Percentiles rank a stretch among this genome's conserved stretches.
Conservation (phyloP, 2,113 vertebrate genomes). For the Lontra canadensis region DNA sequence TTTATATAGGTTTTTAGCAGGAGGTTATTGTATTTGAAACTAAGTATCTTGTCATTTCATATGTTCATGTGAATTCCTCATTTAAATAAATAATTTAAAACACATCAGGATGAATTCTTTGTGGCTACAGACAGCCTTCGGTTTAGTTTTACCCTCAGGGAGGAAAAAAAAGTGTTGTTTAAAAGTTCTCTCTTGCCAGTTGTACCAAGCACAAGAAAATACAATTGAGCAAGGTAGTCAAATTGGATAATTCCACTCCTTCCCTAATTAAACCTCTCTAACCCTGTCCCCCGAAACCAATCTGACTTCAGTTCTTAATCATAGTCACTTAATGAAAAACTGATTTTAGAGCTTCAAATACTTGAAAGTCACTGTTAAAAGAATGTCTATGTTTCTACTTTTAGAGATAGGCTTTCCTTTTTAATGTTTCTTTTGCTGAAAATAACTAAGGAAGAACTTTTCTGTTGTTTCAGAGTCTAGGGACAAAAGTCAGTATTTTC, state of each 20-base stretch:
- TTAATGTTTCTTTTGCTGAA: slow-evolving; percentile 25
- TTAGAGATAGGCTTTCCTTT: background rate
- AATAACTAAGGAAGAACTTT: slow-evolving; percentile 14
- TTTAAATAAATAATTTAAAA: slow-evolving; percentile 60
- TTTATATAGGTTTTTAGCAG: slow-evolving; percentile 30
- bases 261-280: background rate
- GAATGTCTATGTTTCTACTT: background rate
- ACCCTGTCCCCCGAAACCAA: background rate
- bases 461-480: background rate
- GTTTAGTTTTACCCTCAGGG: background rate
- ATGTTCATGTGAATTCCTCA: background rate
- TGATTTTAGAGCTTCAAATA: background rate
- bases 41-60: slow-evolving; percentile 55
- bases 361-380: background rate
- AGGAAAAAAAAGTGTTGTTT: background rate
- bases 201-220: slow-evolving; percentile 13
- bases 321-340: background rate
- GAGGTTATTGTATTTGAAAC: slow-evolving; percentile 32
- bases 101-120: background rate
- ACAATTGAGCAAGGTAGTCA: background rate
- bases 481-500: slow-evolving; percentile 5
- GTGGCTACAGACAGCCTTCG: background rate
- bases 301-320: background rate
- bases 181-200: background rate
- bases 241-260: background rate